These are phyloP conservation scores for Lordiphosa stackelbergi DNA, from an alignment of 1,140 invertebrate genomes.

Conservation along the genomic window DNA sequence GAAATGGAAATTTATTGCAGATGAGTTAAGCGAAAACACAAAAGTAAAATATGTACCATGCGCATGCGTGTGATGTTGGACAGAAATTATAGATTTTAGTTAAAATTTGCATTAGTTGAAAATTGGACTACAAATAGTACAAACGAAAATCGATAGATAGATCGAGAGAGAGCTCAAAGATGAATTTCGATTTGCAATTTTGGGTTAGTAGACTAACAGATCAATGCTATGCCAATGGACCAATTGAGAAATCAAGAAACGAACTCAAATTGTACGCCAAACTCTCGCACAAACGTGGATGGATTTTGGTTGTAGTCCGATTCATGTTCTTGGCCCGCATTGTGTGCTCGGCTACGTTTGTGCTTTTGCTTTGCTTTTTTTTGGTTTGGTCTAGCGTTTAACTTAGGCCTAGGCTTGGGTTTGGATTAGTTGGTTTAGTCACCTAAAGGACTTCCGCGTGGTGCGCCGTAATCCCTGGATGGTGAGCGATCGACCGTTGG, in stretches of 20 bases:
- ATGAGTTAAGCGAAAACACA: slow-evolving; percentile 63
- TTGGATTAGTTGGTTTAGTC: slow-evolving; percentile 35
- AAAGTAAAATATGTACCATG: slow-evolving; percentile 72
- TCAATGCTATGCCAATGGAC: slow-evolving; percentile 36
- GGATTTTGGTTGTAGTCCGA: neutral
- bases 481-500: slow-evolving; percentile 91
- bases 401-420: slow-evolving; percentile 7
- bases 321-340: slow-evolving; percentile 7
- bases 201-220: slow-evolving; percentile 27
- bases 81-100: slow-evolving; percentile 77
- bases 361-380: slow-evolving; percentile 14
- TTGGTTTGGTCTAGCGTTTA: neutral
- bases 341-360: slow-evolving; percentile 52
- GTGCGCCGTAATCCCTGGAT: slow-evolving; percentile 83
- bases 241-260: slow-evolving; percentile 13
- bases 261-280: slow-evolving; percentile 11
- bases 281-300: slow-evolving; percentile 48
- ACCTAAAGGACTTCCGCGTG: slow-evolving; percentile 81
- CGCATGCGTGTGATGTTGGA: slow-evolving; percentile 78
- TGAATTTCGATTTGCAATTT: slow-evolving; percentile 7
- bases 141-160: slow-evolving; percentile 53
- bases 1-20: slow-evolving; percentile 58
- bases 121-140: slow-evolving; percentile 59
- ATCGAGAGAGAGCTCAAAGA: slow-evolving; percentile 19
- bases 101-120: slow-evolving; percentile 69